Percentiles rank a stretch among this genome's conserved stretches.
Conservation (phyloP, 2,888 invertebrate genomes). For the Diadegma fenestrale region DNA sequence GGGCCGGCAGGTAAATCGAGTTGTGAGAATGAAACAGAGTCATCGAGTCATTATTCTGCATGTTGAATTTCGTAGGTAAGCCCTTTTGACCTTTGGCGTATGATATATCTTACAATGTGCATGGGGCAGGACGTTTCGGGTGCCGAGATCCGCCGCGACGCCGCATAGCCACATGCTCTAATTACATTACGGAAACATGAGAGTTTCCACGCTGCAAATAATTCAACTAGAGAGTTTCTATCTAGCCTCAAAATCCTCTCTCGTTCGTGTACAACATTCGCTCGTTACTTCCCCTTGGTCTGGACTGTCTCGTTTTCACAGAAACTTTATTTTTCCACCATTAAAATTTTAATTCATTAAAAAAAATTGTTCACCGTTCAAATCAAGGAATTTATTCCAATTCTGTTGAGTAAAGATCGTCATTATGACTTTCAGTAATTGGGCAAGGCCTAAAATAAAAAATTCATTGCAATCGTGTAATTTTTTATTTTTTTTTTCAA, state of each 20-base stretch:
- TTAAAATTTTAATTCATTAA: not conserved
- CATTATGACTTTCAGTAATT: not conserved
- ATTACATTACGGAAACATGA: conserved; percentile 84
- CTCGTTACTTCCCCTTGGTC: not conserved
- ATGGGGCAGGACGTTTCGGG: conserved; percentile 55
- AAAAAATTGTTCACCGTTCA: too few species aligned
- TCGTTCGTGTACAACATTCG: conserved; percentile 46
- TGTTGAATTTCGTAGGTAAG: not conserved
- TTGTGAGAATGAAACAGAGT: conserved; percentile 7
- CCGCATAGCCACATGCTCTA: conserved; percentile 79
- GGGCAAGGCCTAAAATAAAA: not conserved
- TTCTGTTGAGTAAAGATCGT: not conserved
- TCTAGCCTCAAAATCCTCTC: conserved; percentile 48
- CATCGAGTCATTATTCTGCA: not conserved
- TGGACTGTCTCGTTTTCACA: conserved; percentile 20
- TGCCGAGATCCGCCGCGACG: conserved; percentile 68
- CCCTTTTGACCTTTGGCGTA: conserved; percentile 12
- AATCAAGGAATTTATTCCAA: too few species aligned
- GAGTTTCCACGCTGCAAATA: conserved; percentile 77
- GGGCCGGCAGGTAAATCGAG: not conserved
- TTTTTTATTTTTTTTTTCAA: not conserved
- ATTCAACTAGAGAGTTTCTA: conserved; percentile 69
- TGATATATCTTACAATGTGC: conserved; percentile 47
- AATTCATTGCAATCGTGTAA: not conserved
- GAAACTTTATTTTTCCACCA: not conserved